Evolutionary conservation across 1,140 invertebrate species (phyloP), one percentile per base, ranked within the genome.

Genomic region (Cyphomyrmex costatus): DNA sequence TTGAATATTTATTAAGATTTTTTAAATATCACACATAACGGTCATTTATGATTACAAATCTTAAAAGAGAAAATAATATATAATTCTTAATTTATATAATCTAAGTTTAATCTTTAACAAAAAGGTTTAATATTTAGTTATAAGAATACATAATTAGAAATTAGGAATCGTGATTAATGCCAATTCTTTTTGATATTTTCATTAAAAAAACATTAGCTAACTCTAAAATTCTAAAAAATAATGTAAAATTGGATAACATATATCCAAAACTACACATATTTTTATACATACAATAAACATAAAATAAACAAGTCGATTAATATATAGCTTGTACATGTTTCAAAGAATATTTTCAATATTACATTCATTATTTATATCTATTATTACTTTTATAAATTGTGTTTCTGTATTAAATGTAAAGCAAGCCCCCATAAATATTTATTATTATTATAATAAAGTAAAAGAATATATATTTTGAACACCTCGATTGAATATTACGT

Each of bases 311-410:
- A 66, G 2, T 66, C 30, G 8, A n/a, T 30, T 30, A 14, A 65
- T 21, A n/a, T 14, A 66, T 14, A 1, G 19, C 5, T 36, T 21
- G 10, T 14, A 56, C n/a, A 30, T n/a, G 19, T 30, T n/a, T 51
- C 19, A 33, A 66, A 66, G 10, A 33, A 42, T 66, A n/a, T n/a
- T n/a, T n/a, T 6, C 24, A 33, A 73, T 73, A 53, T 73, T 19
- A 53, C 46, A 71, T 71, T 71, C 51, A 30, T 21, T 36, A 30
- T 21, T 36, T 16, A 12, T 21, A 36, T 56, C 14, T 36, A 14
- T 74, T 4, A 56, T 24, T 74, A 74, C 33, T 21, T 33, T 56
- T 6, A 30, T 51, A 51, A 58, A 76, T 36, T 73, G 6, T 46
- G 12, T 53, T 49, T 49, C 4, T 49, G 4, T 16, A 49, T 49